Evolutionary conservation across 2,797 vertebrate species (phyloP).

Genomic region (Sebastes miniatus): DNA sequence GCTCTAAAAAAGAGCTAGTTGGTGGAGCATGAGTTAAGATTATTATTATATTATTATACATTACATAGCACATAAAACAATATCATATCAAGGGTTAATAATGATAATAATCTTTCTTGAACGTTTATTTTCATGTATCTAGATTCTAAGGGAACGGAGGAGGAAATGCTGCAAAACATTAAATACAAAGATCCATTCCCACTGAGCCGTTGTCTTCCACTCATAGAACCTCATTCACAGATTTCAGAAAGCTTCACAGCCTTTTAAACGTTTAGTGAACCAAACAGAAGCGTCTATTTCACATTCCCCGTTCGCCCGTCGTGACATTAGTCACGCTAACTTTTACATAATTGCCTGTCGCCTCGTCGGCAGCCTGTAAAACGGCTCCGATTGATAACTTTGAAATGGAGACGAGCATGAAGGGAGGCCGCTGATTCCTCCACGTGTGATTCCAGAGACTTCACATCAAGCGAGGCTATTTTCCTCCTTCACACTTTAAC

Average conservation of each 20-base stretch:
- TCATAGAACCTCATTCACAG: background rate
- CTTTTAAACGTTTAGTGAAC: background rate
- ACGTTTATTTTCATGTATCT: background rate
- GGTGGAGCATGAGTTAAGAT: no score
- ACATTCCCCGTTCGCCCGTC: background rate
- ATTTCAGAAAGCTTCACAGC: background rate
- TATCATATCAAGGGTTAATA: background rate
- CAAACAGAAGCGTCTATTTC: background rate
- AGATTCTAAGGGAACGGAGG: background rate
- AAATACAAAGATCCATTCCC: no score
- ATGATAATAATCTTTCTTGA: background rate
- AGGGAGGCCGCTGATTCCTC: constrained; percentile 1
- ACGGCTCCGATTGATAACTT: constrained; percentile 12
- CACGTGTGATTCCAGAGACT: background rate
- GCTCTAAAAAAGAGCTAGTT: no score
- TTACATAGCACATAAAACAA: no score
- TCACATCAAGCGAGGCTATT: background rate
- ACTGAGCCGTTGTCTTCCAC: background rate
- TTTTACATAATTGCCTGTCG: constrained; percentile 23
- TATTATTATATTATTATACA: no score
- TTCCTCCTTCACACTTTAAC: background rate
- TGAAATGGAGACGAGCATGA: constrained; percentile 26
- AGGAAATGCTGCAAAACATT: background rate
- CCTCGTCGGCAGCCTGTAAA: constrained; percentile 13
- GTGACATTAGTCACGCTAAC: constrained; percentile 21